Evolutionary conservation across 2,888 invertebrate genomes (phyloP).

Genomic region (Willowsia nigromaculata): DNA sequence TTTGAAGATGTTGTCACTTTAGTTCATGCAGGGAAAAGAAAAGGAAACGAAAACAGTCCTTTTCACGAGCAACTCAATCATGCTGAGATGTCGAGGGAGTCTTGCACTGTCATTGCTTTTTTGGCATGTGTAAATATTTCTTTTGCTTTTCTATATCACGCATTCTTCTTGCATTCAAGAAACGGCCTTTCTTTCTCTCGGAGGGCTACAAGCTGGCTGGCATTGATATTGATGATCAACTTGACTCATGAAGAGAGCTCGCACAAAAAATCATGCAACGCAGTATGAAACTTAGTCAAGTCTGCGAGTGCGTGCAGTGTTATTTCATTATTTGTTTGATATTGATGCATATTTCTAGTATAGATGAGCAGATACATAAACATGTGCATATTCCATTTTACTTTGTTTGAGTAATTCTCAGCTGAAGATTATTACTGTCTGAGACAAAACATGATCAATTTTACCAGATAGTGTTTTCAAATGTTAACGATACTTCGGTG

Average conservation of each 20-base stretch:
- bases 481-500: not conserved
- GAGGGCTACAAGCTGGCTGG: too few species aligned
- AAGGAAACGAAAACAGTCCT: not conserved
- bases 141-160: not conserved
- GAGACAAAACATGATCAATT: not conserved
- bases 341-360: not conserved
- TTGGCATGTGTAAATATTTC: constrained; percentile 33
- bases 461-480: not conserved
- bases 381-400: not conserved
- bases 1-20: not conserved
- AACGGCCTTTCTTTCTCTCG: not conserved
- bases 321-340: not conserved
- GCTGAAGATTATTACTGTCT: not conserved
- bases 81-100: constrained; percentile 48
- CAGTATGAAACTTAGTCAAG: not conserved
- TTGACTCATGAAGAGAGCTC: not conserved
- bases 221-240: not conserved
- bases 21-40: not conserved
- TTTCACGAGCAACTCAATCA: constrained; percentile 11
- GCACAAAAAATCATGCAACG: not conserved
- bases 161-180: not conserved
- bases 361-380: not conserved
- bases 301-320: not conserved
- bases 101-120: constrained; percentile 8
- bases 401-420: not conserved